Base-by-base conservation (phyloP, 2,113 vertebrate species). In the Steatornis caripensis region DNA sequence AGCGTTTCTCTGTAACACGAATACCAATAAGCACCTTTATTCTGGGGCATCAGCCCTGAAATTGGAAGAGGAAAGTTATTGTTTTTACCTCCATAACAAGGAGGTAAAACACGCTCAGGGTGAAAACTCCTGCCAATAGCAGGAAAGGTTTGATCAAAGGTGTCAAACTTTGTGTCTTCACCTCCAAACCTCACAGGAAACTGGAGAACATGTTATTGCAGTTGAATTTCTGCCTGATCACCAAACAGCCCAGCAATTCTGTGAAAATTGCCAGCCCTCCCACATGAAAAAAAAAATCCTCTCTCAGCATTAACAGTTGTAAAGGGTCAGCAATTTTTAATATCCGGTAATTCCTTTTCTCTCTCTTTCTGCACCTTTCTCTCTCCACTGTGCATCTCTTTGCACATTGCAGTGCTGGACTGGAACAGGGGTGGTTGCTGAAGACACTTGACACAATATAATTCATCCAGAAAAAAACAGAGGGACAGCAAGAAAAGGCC, bases 191-290 rank as follows among this genome's bases (percentile, higher is more conserved):
- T 93, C 77, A 43, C 26, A 66, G 91, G 96, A 95, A 97, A 97
- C 61, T 4, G 5, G 74, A 97, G 88, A 94, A 78, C 41, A 60
- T 94, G 80, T 94, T 96, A 91, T 83, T 97, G 84, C 93, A 93
- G 66, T 90, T 70, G 70, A 92, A 94, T 90, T 96, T 96, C 76
- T 96, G 93, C 92, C 93, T 87, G 77, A 83, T 96, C 93, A 92
- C 94, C 86, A 78, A 96, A 85, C 86, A 97, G 74, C 74, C 58
- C 21, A 93, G 83, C 70, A 89, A 78, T 77, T 94, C 76, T 60
- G 39, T 93, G 80, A 95, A 93, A 97, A 97, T 81, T 93, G 54
- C 79, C 84, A 86, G 55, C 80, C 36, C 90, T 97, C 93, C 87
- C 93, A 95, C 72, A n/a, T 71, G 54, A 92, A 92, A 95, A 87